Evolutionary conservation across 2,797 vertebrate species (phyloP), one percentile per base, ranked within the genome.

Genomic region (Bucorvus abyssinicus): DNA sequence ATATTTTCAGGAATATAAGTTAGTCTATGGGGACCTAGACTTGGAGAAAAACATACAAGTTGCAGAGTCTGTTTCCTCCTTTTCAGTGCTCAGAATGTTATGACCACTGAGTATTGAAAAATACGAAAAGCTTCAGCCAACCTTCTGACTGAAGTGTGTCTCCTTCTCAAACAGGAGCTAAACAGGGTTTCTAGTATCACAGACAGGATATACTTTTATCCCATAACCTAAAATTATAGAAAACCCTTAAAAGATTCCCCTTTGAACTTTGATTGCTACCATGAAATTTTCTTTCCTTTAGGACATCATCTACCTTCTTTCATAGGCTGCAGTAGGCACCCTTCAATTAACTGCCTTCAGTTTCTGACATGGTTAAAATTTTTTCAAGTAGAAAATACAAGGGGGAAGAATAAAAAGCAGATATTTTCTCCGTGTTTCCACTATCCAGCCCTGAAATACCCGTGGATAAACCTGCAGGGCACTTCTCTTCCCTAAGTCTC

Each of bases 1-100:
- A 52, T 94, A 71, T 87, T 94, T 93, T 91, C 42, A 77, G 81
- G 56, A 67, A 57, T 67, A 69, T 70, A 34, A 57, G 82, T 91
- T 47, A 74, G 70, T 60, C 91, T 80, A 0, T 21, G 20, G 91
- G 64, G 93, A 92, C 45, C 30, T 64, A 45, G 52, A 42, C 49
- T 81, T 74, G 63, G 61, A 89, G 65, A 36, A 91, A 78, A 86
- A 44, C 3, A 9, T 68, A 16, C 2, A 12, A 64, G 27, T 34
- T 86, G 42, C n/a, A 57, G 38, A 61, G 49, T 89, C 60, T 79
- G 38, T 78, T 78, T 93, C 71, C 7, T 86, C 67, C 85, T 86
- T 93, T 79, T 74, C 56, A 79, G 40, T 59, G 27, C 40, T 85
- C 70, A 49, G 63, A 88, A 92, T 29, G 19, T 67, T 57, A 67